phyloP scores from a whole-genome alignment of 2,113 vertebrate species.

The Danionella cerebrum region DNA sequence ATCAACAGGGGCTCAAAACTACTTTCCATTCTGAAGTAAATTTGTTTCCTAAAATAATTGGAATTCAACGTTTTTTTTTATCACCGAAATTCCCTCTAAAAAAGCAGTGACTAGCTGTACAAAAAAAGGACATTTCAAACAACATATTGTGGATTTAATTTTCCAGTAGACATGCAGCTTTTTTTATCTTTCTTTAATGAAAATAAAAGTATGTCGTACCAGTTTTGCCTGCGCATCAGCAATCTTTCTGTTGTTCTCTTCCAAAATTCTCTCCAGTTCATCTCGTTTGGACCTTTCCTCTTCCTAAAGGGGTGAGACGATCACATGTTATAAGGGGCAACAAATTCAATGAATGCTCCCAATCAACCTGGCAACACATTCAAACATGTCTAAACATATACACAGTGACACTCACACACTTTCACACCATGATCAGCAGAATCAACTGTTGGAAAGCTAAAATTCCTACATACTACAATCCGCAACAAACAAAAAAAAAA shows the following conservation, averaged over 20 bases:
- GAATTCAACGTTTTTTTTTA: no score
- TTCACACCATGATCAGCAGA: slow-evolving; percentile 14
- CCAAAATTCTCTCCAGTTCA: slow-evolving; percentile 97
- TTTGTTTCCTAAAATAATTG: no score
- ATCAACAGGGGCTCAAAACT: no score
- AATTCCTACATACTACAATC: neutral
- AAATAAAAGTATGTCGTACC: slow-evolving; percentile 70
- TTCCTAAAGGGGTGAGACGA: slow-evolving; percentile 93
- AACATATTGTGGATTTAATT: no score
- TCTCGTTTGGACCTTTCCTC: slow-evolving; percentile 98
- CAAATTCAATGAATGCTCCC: slow-evolving; percentile 7
- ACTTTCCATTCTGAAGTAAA: no score
- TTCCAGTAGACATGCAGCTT: no score
- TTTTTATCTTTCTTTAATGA: no score
- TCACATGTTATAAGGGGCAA: slow-evolving; percentile 74
- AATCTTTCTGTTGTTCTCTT: slow-evolving; percentile 99
- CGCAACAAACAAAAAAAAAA: slow-evolving; percentile 21
- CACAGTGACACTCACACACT: slow-evolving; percentile 4
- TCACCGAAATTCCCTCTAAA: no score
- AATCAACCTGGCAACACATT: slow-evolving; percentile 24
- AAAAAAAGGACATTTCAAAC: no score
- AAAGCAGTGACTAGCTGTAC: no score
- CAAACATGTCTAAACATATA: slow-evolving; percentile 9
- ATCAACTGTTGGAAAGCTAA: slow-evolving; percentile 24
- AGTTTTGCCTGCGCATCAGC: slow-evolving; percentile 98